Percentiles rank a stretch among this genome's conserved stretches.
Conservation (phyloP, 1,140 invertebrate species). For the Kradibia gibbosae region DNA sequence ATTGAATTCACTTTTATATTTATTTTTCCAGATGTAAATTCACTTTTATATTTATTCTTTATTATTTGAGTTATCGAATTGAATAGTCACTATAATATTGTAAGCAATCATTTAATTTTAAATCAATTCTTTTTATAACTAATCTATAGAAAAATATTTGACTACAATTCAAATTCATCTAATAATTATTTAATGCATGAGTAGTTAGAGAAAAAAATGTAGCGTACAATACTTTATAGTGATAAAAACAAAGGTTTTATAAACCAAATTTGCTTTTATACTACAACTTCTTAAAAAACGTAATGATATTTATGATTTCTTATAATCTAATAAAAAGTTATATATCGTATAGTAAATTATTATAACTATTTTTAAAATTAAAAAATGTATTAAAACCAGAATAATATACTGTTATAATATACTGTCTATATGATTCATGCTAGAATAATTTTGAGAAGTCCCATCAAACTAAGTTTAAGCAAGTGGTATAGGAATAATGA, state of each 20-base stretch:
- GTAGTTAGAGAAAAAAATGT: neutral
- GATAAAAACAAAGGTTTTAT: neutral
- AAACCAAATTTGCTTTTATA: neutral
- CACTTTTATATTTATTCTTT: no score
- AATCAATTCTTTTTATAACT: neutral
- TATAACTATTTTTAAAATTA: no score
- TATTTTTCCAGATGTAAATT: no score
- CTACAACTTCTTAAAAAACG: neutral
- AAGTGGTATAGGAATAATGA: neutral
- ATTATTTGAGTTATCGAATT: no score
- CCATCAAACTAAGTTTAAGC: conserved; percentile 1
- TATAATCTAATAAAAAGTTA: no score
- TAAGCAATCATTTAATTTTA: neutral
- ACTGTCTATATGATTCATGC: neutral
- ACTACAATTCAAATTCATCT: conserved; percentile 5
- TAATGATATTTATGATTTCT: neutral
- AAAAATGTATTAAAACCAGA: neutral
- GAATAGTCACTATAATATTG: neutral
- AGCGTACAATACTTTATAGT: neutral
- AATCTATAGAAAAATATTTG: neutral
- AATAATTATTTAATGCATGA: conserved; percentile 19
- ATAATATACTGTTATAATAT: no score
- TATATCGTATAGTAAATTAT: no score
- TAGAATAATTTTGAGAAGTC: neutral
- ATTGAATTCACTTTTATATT: no score